Evolutionary conservation across 2,888 invertebrate species (phyloP).

Genomic region (Trisateles emortualis): DNA sequence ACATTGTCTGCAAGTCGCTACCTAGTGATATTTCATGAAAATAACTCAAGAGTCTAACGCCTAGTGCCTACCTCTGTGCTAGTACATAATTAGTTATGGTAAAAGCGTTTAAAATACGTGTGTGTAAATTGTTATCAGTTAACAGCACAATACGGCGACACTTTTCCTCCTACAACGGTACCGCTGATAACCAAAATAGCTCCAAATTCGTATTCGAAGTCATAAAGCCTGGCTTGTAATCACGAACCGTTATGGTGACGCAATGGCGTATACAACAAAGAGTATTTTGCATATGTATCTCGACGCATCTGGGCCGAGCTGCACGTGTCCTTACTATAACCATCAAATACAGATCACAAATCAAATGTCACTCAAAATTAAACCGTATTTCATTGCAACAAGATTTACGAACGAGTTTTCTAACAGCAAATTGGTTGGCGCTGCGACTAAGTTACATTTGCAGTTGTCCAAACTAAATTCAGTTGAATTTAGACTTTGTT

Average conservation of each 20-base stretch:
- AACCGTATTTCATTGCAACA: constrained; percentile 28
- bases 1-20: no score
- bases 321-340: constrained; percentile 49
- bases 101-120: neutral
- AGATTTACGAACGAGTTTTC: constrained; percentile 12
- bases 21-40: no score
- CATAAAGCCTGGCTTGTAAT: constrained; percentile 56
- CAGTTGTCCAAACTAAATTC: constrained; percentile 19
- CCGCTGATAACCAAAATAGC: constrained; percentile 16
- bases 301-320: constrained; percentile 62
- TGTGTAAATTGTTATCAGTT: neutral
- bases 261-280: constrained; percentile 77
- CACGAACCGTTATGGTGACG: constrained; percentile 71
- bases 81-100: neutral
- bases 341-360: constrained; percentile 21
- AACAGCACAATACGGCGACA: neutral
- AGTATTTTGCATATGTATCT: constrained; percentile 80
- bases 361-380: constrained; percentile 16
- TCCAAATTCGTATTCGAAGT: constrained; percentile 45
- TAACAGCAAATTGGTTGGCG: constrained; percentile 30
- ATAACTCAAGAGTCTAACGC: no score
- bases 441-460: constrained; percentile 43
- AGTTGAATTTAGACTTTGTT: constrained; percentile 42
- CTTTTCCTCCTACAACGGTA: constrained; percentile 7
- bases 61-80: no score